These are phyloP conservation scores for Volucella inanis DNA, from an alignment of 2,888 invertebrate species.

Conservation along the genomic window DNA sequence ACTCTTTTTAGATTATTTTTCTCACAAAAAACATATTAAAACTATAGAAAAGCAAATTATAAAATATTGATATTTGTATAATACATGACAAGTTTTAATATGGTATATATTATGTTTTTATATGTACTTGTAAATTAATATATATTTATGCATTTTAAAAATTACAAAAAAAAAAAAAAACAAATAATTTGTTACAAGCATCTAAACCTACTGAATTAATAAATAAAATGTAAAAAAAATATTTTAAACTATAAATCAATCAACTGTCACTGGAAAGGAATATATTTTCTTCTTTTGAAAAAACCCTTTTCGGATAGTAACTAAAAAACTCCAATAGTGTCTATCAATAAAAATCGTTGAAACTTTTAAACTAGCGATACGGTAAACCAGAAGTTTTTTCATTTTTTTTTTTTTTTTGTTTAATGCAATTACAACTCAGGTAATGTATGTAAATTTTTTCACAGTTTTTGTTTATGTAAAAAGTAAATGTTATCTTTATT, in stretches of 20 bases:
- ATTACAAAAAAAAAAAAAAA: slow-evolving; percentile 12
- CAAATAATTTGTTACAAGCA: neutral
- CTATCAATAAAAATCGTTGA: neutral
- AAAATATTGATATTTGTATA: slow-evolving; percentile 23
- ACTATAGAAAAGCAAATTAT: slow-evolving; percentile 6
- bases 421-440: slow-evolving; percentile 23
- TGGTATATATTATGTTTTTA: neutral
- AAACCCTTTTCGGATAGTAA: slow-evolving; percentile 25
- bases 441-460: slow-evolving; percentile 24
- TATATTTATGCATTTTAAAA: slow-evolving; percentile 7
- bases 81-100: slow-evolving; percentile 27
- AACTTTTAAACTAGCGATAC: neutral
- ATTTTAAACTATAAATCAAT: slow-evolving; percentile 7
- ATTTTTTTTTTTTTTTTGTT: neutral
- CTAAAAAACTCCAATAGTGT: neutral
- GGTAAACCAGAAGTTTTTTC: neutral
- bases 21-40: slow-evolving; percentile 1
- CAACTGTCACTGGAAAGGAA: slow-evolving; percentile 63
- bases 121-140: neutral
- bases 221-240: slow-evolving; percentile 60
- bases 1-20: neutral
- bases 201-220: slow-evolving; percentile 36
- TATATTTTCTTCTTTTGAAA: slow-evolving; percentile 1
- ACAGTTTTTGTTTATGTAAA: slow-evolving; percentile 29
- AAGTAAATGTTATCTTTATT: slow-evolving; percentile 15